Evolutionary conservation across 2,113 vertebrate genomes (phyloP).

Genomic region (Coptodon rendalli): DNA sequence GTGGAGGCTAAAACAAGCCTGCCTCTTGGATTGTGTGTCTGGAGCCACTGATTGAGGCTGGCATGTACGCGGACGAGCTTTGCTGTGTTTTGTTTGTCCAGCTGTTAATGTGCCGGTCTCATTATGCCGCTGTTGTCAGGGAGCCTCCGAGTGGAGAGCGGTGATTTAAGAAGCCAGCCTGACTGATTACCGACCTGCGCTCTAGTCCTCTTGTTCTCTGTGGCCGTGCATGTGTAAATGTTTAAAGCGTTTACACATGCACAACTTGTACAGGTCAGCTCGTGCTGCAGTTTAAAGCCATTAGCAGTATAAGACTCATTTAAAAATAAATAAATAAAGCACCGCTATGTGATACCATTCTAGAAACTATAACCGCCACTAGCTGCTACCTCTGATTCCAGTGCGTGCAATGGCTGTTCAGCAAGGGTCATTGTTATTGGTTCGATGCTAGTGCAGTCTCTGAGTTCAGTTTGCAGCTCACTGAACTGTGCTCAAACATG

Average conservation of each 20-base stretch:
- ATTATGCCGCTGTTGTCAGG: slow-evolving; percentile 2
- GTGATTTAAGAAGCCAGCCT: slow-evolving; percentile 1
- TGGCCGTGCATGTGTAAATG: background rate
- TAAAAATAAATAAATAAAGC: background rate
- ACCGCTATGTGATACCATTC: background rate
- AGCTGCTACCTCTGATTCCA: background rate
- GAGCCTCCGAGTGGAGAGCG: background rate
- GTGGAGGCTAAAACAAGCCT: background rate
- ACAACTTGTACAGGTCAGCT: background rate
- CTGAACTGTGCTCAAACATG: background rate
- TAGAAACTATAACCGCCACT: background rate
- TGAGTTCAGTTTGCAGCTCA: background rate
- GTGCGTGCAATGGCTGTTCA: background rate
- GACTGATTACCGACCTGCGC: background rate
- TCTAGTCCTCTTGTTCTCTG: background rate
- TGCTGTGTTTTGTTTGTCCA: slow-evolving; percentile 29
- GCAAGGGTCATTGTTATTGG: background rate
- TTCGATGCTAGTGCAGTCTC: background rate
- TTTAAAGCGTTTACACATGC: background rate
- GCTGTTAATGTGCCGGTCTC: slow-evolving; percentile 12
- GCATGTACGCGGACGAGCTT: background rate
- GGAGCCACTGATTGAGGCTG: background rate
- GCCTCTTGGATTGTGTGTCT: background rate
- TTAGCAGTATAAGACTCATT: background rate
- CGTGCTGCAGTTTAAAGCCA: background rate